Conservation (phyloP, 2,888 invertebrate species). For the Thymelicus lineola region DNA sequence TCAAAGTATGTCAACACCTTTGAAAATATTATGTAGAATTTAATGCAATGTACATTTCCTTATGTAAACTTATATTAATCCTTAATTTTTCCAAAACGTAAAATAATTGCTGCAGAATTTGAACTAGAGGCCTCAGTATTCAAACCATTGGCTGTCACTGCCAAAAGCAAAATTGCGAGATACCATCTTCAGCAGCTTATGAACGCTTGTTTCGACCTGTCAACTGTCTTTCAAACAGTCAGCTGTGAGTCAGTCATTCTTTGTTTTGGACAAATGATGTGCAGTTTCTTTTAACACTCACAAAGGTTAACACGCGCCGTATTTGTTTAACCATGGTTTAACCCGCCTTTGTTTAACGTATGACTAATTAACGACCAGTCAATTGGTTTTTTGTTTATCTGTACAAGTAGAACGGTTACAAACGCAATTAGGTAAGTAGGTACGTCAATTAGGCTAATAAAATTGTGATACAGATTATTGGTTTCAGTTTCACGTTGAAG, state of each 20-base stretch:
- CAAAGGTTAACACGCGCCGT: constrained; percentile 29
- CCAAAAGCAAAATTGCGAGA: background rate
- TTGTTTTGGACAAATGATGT: constrained; percentile 26
- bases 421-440: too few relatives aligned
- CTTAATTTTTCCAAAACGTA: too few relatives aligned
- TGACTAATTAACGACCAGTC: constrained; percentile 29
- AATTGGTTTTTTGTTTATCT: constrained; percentile 10
- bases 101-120: too few relatives aligned
- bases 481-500: background rate
- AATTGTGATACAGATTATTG: constrained; percentile 9
- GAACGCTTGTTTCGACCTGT: background rate
- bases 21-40: too few relatives aligned
- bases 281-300: constrained; percentile 11
- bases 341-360: constrained; percentile 14
- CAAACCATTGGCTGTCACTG: background rate
- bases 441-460: constrained; percentile 16
- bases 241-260: background rate
- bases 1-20: too few relatives aligned
- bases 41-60: too few relatives aligned
- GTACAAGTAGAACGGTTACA: constrained; percentile 8
- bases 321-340: constrained; percentile 23
- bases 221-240: constrained; percentile 1
- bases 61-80: too few relatives aligned
- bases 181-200: background rate
- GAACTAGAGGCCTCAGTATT: too few relatives aligned